Percentiles rank a stretch among this genome's conserved stretches.
Conservation (phyloP, 2,113 vertebrate genomes). For the Gallinago media region DNA sequence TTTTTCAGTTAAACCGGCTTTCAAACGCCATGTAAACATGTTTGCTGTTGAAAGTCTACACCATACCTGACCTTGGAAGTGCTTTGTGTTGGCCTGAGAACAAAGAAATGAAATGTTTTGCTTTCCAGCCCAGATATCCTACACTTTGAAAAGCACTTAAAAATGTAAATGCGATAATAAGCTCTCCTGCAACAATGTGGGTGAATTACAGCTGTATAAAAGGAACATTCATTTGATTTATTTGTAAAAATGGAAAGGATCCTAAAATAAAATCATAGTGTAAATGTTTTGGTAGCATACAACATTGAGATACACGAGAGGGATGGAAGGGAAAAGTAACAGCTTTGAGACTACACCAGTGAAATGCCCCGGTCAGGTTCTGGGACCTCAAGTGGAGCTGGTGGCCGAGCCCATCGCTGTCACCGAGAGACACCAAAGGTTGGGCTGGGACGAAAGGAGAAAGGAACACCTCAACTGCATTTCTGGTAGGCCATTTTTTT, state of each 20-base stretch:
- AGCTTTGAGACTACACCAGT: rapidly evolving
- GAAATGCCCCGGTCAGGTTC: not conserved
- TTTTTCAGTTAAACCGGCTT: constrained; percentile 27
- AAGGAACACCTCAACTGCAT: not conserved
- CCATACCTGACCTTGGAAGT: constrained; percentile 61
- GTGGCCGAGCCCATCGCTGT: not conserved
- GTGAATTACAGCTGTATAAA: constrained; percentile 4
- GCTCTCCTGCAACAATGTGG: constrained; percentile 37
- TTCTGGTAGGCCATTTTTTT: not conserved
- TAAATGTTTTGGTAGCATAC: not conserved
- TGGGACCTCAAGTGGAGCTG: not conserved
- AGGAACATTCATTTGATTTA: constrained; percentile 29
- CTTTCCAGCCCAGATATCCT: constrained; percentile 73
- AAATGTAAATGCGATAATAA: constrained; percentile 70
- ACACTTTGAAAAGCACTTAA: constrained; percentile 72
- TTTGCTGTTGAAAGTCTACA: constrained; percentile 55
- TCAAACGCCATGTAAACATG: constrained; percentile 48
- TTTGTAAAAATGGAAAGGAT: constrained; percentile 45
- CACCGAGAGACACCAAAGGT: rapidly evolving
- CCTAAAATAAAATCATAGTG: constrained; percentile 17
- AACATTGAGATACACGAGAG: not conserved
- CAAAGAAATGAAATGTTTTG: constrained; percentile 68
- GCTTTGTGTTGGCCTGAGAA: constrained; percentile 58
- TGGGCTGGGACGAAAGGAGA: not conserved
- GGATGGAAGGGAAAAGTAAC: not conserved